Evolutionary conservation across 2,797 vertebrate genomes (phyloP).

Genomic region (Odontamblyopus lacepedii): DNA sequence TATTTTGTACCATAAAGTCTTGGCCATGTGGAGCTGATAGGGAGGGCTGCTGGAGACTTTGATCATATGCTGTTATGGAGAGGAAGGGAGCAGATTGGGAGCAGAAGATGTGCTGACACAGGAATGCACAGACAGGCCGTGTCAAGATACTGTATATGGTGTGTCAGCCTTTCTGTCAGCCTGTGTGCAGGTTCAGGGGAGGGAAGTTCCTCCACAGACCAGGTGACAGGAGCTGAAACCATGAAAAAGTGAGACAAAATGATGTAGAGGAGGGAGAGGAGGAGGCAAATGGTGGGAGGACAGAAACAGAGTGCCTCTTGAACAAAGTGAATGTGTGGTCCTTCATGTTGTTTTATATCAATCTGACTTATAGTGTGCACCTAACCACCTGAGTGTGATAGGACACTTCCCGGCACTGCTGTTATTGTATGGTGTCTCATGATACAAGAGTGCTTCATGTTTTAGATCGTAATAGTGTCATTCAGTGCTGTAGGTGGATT

Average conservation of each 20-base stretch:
- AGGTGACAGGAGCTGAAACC: constrained; percentile 11
- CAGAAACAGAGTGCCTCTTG: background rate
- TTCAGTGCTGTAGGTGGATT: background rate
- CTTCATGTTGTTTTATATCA: background rate
- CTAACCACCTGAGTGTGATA: background rate
- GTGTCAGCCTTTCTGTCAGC: constrained; percentile 55
- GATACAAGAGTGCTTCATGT: background rate
- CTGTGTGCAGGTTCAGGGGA: constrained; percentile 13
- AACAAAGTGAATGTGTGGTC: background rate
- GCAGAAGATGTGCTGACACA: constrained; percentile 44
- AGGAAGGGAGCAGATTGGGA: constrained; percentile 11
- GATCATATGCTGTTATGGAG: constrained; percentile 23
- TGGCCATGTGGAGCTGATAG: constrained; percentile 29
- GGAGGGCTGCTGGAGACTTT: constrained; percentile 23
- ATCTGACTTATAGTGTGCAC: background rate
- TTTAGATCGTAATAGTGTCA: background rate
- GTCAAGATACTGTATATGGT: constrained; percentile 43
- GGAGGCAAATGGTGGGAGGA: constrained; percentile 18
- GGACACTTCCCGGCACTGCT: background rate
- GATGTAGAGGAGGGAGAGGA: constrained; percentile 1
- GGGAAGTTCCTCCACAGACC: constrained; percentile 20
- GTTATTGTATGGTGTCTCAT: background rate
- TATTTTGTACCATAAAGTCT: constrained; percentile 15
- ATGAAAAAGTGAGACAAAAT: constrained; percentile 4
- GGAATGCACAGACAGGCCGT: constrained; percentile 31